Evolutionary conservation across 2,888 invertebrate species (phyloP).

Genomic region (Eilema caniola): DNA sequence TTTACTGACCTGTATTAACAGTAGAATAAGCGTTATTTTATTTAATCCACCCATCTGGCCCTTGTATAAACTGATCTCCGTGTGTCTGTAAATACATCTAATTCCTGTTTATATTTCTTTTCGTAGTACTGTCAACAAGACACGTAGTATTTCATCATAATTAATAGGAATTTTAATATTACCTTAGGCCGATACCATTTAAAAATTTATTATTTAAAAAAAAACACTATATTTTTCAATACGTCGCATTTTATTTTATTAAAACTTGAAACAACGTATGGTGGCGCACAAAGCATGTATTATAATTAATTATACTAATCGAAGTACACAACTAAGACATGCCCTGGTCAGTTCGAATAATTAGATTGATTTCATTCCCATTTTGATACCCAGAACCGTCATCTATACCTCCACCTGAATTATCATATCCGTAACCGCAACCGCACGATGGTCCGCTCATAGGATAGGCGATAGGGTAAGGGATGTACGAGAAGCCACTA

Average conservation of each 20-base stretch:
- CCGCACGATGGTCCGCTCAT: constrained; percentile 2
- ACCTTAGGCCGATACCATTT: background rate
- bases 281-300: background rate
- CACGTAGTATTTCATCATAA: constrained; percentile 35
- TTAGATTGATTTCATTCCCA: constrained; percentile 34
- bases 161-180: background rate
- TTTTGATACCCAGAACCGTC: constrained; percentile 11
- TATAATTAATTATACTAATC: constrained; percentile 1
- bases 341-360: constrained; percentile 34
- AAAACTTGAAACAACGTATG: background rate
- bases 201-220: background rate
- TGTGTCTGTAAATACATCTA: constrained; percentile 19
- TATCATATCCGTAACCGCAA: constrained; percentile 25
- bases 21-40: constrained; percentile 14
- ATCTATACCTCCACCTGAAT: constrained; percentile 18
- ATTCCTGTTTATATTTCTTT: constrained; percentile 36
- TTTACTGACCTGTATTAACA: constrained; percentile 39
- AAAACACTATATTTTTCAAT: background rate
- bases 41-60: constrained; percentile 32
- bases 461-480: constrained; percentile 43
- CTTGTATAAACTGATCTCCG: constrained; percentile 13
- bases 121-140: constrained; percentile 16
- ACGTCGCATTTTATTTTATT: background rate
- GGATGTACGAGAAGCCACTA: constrained; percentile 26
- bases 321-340: background rate